Evolutionary conservation across 2,113 vertebrate species (phyloP).

Genomic region (Actenoides hombroni): DNA sequence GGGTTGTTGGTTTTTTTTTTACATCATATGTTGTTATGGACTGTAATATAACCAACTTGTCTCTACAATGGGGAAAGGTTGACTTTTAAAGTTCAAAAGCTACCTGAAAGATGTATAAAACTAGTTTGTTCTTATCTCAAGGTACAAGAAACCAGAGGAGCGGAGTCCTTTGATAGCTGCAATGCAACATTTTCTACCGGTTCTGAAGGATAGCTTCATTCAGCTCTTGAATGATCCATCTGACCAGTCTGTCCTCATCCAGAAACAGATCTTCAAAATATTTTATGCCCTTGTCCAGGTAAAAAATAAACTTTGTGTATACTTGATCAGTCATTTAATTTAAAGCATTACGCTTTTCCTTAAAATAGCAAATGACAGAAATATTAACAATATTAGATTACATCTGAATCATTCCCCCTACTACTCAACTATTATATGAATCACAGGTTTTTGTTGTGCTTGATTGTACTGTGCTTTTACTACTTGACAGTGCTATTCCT

Average conservation of each 20-base stretch:
- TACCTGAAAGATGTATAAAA: constrained; percentile 20
- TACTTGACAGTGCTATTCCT: neutral
- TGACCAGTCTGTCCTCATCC: constrained; percentile 94
- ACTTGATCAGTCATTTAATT: neutral
- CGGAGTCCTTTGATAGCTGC: constrained; percentile 93
- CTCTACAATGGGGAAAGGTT: neutral
- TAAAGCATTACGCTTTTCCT: neutral
- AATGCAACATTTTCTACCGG: constrained; percentile 98
- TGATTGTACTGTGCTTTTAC: neutral
- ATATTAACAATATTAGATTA: neutral
- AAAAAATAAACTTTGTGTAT: neutral
- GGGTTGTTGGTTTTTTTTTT: no score
- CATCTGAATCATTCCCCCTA: neutral
- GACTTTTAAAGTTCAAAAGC: neutral
- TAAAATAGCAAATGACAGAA: neutral
- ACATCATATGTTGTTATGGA: neutral
- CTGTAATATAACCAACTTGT: neutral
- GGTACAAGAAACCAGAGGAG: constrained; percentile 98
- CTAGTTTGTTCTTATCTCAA: constrained; percentile 65
- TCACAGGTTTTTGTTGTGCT: neutral
- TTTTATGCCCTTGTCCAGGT: constrained; percentile 99
- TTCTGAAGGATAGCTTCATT: constrained; percentile 95
- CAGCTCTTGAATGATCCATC: constrained; percentile 91
- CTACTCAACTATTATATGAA: neutral
- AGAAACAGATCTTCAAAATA: constrained; percentile 99